phyloP scores from a whole-genome alignment of 2,113 vertebrate genomes.

The Rhagologus leucostigma region DNA sequence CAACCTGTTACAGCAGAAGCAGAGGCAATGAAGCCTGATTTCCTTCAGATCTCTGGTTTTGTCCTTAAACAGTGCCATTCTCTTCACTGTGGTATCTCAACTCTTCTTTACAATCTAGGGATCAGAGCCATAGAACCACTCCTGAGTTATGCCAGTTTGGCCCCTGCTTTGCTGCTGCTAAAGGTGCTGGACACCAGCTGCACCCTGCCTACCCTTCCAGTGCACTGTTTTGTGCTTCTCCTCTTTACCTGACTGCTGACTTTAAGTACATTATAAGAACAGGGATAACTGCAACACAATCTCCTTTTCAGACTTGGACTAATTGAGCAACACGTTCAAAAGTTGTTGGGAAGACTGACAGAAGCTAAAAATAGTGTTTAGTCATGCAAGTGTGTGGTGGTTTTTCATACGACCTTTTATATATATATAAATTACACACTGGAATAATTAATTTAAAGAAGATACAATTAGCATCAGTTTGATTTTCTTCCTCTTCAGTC shows the following conservation, averaged over 20 bases:
- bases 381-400: background rate
- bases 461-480: background rate
- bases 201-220: background rate
- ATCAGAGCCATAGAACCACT: background rate
- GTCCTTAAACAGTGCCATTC: background rate
- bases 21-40: background rate
- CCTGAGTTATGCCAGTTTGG: fast-evolving
- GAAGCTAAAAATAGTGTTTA: background rate
- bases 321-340: background rate
- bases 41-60: background rate
- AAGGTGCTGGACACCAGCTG: background rate
- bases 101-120: background rate
- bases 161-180: background rate
- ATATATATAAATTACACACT: background rate
- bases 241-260: background rate
- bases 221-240: background rate
- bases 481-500: background rate
- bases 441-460: background rate
- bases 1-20: background rate
- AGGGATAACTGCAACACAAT: background rate
- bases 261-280: background rate
- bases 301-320: background rate
- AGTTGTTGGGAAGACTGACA: background rate
- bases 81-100: background rate
- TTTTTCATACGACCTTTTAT: background rate